Percentiles rank a stretch among this genome's conserved stretches.
phyloP scores from a whole-genome alignment of 2,797 vertebrate species.

The Neosilurus mollespiculum region DNA sequence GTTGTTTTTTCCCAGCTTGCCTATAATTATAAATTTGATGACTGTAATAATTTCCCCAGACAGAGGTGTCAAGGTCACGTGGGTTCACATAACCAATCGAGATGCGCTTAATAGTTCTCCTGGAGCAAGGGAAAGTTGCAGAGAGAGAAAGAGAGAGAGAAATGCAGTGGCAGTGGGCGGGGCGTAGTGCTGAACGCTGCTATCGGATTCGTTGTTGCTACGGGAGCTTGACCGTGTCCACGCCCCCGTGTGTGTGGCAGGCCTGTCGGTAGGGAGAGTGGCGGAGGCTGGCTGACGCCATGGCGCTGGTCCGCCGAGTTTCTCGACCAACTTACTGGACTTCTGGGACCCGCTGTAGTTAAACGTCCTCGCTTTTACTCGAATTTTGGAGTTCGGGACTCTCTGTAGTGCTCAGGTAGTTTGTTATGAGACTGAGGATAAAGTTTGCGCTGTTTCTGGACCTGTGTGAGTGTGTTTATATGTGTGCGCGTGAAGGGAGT shows the following conservation, averaged over 20 bases:
- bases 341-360: conserved; percentile 17
- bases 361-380: background rate
- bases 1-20: background rate
- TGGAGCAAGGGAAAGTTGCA: background rate
- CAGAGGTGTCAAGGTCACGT: conserved; percentile 2
- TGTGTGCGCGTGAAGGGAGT: background rate
- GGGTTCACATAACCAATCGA: conserved; percentile 2
- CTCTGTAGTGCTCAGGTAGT: no score
- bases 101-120: background rate
- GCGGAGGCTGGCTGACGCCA: conserved; percentile 47
- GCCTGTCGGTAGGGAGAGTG: conserved; percentile 47
- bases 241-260: conserved; percentile 7
- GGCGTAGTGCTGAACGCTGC: background rate
- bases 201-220: background rate
- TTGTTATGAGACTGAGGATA: background rate
- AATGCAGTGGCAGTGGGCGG: background rate
- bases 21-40: background rate
- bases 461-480: background rate
- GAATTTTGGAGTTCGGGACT: background rate
- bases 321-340: conserved; percentile 62
- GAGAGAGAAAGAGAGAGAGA: background rate
- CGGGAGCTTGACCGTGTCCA: background rate
- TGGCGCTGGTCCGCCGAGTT: conserved; percentile 60
- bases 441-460: background rate
- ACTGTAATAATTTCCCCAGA: background rate